Evolutionary conservation across 2,888 invertebrate species (phyloP).

Genomic region (Eurois occulta): DNA sequence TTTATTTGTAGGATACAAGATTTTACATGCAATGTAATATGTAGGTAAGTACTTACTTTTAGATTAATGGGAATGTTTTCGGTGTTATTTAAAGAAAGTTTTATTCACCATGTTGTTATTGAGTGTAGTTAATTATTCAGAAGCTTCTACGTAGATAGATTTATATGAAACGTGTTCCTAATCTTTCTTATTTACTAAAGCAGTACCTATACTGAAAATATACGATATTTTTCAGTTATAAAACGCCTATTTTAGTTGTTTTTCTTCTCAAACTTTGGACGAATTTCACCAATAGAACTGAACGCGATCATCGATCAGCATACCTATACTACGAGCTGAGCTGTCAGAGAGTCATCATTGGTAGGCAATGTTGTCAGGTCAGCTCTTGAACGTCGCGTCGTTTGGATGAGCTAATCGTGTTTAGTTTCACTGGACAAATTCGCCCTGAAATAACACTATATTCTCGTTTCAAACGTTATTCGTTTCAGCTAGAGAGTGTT

Average conservation of each 20-base stretch:
- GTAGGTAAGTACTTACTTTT: constrained; percentile 28
- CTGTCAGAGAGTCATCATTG: not conserved
- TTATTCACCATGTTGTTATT: constrained; percentile 6
- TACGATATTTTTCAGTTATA: not conserved
- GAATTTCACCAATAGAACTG: too few species aligned
- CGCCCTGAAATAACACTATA: not conserved
- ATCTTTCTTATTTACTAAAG: constrained; percentile 2
- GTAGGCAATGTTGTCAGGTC: not conserved
- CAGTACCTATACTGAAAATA: not conserved
- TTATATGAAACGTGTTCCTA: constrained; percentile 3
- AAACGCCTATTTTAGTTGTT: not conserved
- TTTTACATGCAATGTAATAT: constrained; percentile 18
- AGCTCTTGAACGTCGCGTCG: not conserved
- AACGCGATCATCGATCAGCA: not conserved
- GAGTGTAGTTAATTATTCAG: constrained; percentile 4
- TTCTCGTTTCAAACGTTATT: not conserved
- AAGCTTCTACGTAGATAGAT: not conserved
- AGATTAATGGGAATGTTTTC: constrained; percentile 30
- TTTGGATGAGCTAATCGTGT: not conserved
- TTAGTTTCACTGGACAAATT: not conserved
- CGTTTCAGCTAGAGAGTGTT: not conserved
- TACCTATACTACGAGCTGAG: not conserved
- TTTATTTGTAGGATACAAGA: constrained; percentile 30
- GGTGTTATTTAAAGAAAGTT: constrained; percentile 11
- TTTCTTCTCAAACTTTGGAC: not conserved